A percentile compares a stretch with the other conserved stretches of the same genome.
Evolutionary conservation across 2,888 invertebrate genomes (phyloP).

Genomic region (Phengaris arion): DNA sequence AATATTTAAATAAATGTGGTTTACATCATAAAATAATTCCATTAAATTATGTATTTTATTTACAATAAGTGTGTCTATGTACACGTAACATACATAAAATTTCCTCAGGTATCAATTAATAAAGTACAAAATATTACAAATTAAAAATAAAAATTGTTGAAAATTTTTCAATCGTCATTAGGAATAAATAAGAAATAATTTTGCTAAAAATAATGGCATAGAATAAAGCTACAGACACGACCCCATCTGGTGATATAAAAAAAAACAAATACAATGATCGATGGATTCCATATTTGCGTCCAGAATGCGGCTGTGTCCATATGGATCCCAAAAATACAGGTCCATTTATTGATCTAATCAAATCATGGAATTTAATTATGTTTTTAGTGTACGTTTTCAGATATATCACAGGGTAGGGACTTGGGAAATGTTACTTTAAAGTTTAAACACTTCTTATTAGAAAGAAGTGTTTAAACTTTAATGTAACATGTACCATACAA

Average conservation of each 20-base stretch:
- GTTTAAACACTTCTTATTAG: no score
- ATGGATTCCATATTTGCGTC: no score
- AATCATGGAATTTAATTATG: no score
- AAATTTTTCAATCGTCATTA: not conserved
- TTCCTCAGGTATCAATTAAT: not conserved
- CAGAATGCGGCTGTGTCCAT: no score
- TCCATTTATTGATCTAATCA: no score
- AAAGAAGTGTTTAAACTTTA: no score
- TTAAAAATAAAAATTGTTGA: not conserved
- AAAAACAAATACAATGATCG: no score
- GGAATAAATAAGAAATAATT: not conserved
- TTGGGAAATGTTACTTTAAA: no score
- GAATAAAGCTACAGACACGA: not conserved
- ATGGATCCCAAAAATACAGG: no score
- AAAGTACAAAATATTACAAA: slow-evolving; percentile 15
- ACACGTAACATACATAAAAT: not conserved
- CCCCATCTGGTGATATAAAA: no score
- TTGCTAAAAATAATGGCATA: not conserved
- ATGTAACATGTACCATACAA: not conserved
- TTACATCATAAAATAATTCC: slow-evolving; percentile 4
- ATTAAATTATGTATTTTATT: not conserved
- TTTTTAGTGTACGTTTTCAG: no score
- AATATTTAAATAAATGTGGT: not conserved
- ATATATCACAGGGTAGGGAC: no score
- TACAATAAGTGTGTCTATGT: not conserved